Conservation (phyloP, 1,140 invertebrate species). For the Apis laboriosa region DNA sequence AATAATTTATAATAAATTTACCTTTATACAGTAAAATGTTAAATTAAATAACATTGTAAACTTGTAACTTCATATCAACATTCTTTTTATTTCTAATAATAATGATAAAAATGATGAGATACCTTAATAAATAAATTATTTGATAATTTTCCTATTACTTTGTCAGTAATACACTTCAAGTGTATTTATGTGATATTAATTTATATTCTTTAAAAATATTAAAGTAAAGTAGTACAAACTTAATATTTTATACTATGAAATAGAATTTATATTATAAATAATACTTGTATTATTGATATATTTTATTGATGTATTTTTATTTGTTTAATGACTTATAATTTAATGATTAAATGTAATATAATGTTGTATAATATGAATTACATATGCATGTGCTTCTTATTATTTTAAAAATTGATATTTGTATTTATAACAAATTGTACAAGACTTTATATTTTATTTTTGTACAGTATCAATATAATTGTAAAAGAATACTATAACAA, state of each 20-base stretch:
- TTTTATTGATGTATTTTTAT: not conserved
- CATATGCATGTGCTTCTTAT: conserved; percentile 19
- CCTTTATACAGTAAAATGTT: not conserved
- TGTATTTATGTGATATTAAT: conserved; percentile 32
- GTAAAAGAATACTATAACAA: conserved; percentile 46
- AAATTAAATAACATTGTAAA: not conserved
- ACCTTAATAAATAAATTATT: not conserved
- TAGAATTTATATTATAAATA: conserved; percentile 24
- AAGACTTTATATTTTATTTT: conserved; percentile 44
- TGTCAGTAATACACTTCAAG: not conserved
- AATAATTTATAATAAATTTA: not conserved
- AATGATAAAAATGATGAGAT: not conserved
- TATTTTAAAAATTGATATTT: conserved; percentile 16
- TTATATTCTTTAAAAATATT: conserved; percentile 4
- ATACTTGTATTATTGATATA: not conserved
- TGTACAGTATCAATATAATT: conserved; percentile 22
- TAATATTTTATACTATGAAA: conserved; percentile 32
- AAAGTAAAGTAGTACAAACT: conserved; percentile 23
- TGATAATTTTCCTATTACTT: conserved; percentile 9
- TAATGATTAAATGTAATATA: conserved; percentile 19
- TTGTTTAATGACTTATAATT: conserved; percentile 1
- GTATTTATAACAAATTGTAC: conserved; percentile 30
- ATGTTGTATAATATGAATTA: conserved; percentile 8
- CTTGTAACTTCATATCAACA: not conserved
- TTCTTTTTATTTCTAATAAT: not conserved